These are phyloP conservation scores for Tautogolabrus adspersus DNA, from an alignment of 2,113 vertebrate genomes.

Conservation along the genomic window DNA sequence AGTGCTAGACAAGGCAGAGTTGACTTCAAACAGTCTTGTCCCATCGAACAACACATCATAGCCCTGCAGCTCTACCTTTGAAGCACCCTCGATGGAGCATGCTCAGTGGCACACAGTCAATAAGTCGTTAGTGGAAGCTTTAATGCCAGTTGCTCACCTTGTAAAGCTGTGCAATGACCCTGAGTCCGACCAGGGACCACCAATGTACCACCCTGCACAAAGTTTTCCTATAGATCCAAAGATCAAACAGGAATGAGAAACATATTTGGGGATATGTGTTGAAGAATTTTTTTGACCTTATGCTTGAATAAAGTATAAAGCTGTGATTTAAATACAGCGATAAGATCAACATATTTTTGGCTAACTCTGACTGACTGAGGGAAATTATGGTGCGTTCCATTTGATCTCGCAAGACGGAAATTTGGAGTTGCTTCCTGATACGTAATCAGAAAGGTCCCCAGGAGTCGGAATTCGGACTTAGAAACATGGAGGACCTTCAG, in stretches of 20 bases:
- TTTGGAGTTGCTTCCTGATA: too few relatives aligned
- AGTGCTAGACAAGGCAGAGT: slow-evolving; percentile 28
- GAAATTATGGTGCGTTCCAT: too few relatives aligned
- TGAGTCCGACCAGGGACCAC: slow-evolving; percentile 36
- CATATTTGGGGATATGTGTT: background rate
- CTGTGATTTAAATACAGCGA: too few relatives aligned
- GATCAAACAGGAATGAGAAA: slow-evolving; percentile 19
- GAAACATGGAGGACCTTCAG: too few relatives aligned
- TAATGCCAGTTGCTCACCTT: slow-evolving; percentile 64
- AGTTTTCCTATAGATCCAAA: slow-evolving; percentile 35
- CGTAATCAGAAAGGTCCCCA: too few relatives aligned
- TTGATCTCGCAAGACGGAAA: too few relatives aligned
- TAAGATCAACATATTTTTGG: too few relatives aligned
- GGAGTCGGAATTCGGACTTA: too few relatives aligned
- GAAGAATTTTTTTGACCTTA: too few relatives aligned
- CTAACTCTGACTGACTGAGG: too few relatives aligned
- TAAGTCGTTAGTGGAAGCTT: slow-evolving; percentile 73
- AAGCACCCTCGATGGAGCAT: slow-evolving; percentile 64
- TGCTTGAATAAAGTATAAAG: too few relatives aligned
- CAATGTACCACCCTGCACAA: slow-evolving; percentile 10
- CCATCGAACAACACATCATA: slow-evolving; percentile 53
- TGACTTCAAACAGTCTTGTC: slow-evolving; percentile 53
- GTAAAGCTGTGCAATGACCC: slow-evolving; percentile 71
- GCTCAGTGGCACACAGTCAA: slow-evolving; percentile 71
- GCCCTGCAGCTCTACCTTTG: slow-evolving; percentile 47